phyloP scores from a whole-genome alignment of 2,113 vertebrate species.

The Lathamus discolor region DNA sequence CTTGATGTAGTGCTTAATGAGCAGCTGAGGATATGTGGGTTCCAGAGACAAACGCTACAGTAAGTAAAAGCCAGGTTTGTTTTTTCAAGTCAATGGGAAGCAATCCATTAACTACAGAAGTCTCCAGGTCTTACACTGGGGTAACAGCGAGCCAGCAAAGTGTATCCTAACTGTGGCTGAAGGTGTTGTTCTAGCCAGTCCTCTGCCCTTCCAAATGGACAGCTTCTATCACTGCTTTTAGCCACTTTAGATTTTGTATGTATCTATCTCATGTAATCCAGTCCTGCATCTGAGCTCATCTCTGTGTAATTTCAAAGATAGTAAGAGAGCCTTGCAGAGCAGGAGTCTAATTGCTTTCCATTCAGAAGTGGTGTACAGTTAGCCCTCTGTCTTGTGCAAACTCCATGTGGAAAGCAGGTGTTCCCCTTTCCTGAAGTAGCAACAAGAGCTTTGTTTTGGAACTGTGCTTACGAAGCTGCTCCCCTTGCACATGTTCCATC shows the following conservation, averaged over 20 bases:
- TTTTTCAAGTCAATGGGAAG: not conserved
- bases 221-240: not conserved
- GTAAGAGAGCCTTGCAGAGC: not conserved
- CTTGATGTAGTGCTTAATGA: not conserved
- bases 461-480: not conserved
- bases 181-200: not conserved
- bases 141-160: not conserved
- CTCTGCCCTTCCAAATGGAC: not conserved
- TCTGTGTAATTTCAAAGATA: not conserved
- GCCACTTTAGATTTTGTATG: not conserved
- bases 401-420: not conserved
- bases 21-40: not conserved
- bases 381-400: not conserved
- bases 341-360: not conserved
- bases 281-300: not conserved
- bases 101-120: not conserved
- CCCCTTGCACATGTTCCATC: not conserved
- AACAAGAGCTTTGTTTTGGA: not conserved
- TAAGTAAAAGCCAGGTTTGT: not conserved
- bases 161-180: fast-evolving
- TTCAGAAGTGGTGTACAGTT: not conserved
- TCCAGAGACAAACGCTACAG: not conserved
- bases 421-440: not conserved
- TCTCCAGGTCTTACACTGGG: fast-evolving
- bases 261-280: not conserved